Evolutionary conservation across 2,888 invertebrate species (phyloP).

Genomic region (Xanthia icteritia): DNA sequence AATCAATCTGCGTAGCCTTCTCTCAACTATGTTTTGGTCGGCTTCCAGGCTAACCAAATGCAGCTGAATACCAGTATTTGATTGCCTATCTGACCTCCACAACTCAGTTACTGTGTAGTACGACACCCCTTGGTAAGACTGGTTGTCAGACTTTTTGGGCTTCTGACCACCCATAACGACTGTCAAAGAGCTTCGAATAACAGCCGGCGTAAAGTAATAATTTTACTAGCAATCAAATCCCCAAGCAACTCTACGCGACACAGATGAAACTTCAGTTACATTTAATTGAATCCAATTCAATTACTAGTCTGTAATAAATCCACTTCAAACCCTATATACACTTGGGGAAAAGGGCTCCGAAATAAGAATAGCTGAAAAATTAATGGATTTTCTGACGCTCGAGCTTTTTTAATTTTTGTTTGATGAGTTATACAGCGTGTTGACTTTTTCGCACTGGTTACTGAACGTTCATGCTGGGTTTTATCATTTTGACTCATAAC

Average conservation of each 20-base stretch:
- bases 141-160: neutral
- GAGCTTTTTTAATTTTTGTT: slow-evolving; percentile 42
- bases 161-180: neutral
- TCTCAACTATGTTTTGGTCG: no score
- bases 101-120: no score
- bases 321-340: slow-evolving; percentile 46
- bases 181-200: neutral
- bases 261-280: slow-evolving; percentile 31
- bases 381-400: slow-evolving; percentile 46
- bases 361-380: slow-evolving; percentile 49
- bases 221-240: neutral
- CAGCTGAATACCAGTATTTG: no score
- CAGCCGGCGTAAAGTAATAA: no score
- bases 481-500: neutral
- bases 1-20: no score
- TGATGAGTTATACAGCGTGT: slow-evolving; percentile 23
- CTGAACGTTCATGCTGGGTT: neutral
- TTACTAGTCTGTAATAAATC: slow-evolving; percentile 38
- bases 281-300: slow-evolving; percentile 35
- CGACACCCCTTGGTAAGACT: no score
- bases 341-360: slow-evolving; percentile 25
- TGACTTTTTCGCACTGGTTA: slow-evolving; percentile 6
- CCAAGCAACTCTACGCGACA: neutral
- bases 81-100: no score
- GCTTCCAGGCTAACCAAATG: no score